A percentile compares a stretch with the other conserved stretches of the same genome.
Evolutionary conservation across 2,888 invertebrate genomes (phyloP).

Genomic region (Drosophila nigritarsus): DNA sequence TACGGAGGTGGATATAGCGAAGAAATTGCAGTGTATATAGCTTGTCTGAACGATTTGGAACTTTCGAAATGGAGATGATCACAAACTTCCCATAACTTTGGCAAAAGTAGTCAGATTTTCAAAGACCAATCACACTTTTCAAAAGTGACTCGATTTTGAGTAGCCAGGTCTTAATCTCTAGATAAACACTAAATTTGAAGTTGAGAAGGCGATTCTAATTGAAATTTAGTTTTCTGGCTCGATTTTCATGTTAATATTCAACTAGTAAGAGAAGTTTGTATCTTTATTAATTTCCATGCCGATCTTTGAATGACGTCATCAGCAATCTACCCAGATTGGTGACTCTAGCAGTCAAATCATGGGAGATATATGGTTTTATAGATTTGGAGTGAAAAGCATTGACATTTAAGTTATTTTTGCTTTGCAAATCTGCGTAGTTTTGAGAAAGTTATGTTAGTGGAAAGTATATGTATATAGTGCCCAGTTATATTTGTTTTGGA

Average conservation of each 20-base stretch:
- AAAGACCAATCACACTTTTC: not conserved
- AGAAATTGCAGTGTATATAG: not conserved
- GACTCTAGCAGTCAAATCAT: not conserved
- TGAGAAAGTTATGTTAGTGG: not conserved
- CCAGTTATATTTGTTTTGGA: not conserved
- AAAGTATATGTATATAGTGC: not conserved
- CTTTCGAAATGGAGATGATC: not conserved
- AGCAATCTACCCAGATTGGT: not conserved
- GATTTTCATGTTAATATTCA: not conserved
- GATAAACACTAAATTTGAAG: not conserved
- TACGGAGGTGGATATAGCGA: fast-evolving
- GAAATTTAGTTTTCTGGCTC: not conserved
- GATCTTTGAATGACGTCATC: not conserved
- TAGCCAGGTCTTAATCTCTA: not conserved
- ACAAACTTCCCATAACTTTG: not conserved
- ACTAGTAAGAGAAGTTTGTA: not conserved
- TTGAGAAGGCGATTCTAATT: not conserved
- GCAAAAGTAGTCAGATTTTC: not conserved
- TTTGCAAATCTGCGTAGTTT: not conserved
- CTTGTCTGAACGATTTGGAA: not conserved
- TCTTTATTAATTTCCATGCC: not conserved
- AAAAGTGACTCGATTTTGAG: not conserved
- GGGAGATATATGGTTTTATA: too few species aligned
- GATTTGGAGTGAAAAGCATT: not conserved
- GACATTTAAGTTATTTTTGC: not conserved